Conservation (phyloP, 2,797 vertebrate species). For the Artibeus jamaicensis region DNA sequence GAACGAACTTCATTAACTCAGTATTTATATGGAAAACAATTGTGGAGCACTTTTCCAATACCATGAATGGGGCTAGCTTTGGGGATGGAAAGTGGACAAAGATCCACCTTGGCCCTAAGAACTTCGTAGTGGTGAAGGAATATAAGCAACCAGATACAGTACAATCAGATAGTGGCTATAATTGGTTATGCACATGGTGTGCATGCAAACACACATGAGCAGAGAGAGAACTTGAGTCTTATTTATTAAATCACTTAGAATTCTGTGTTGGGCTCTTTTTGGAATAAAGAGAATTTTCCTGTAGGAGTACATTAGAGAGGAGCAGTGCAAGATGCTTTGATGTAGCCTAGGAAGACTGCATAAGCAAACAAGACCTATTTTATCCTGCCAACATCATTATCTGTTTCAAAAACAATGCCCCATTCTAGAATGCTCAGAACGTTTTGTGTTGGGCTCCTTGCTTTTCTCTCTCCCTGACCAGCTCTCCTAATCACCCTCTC, state of each 20-base stretch:
- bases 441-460: neutral
- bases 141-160: neutral
- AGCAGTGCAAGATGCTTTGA: neutral
- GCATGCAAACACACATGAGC: neutral
- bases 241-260: neutral
- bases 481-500: neutral
- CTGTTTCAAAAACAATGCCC: neutral
- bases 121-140: neutral
- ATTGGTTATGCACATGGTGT: neutral
- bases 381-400: neutral
- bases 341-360: neutral
- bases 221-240: neutral
- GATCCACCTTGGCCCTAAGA: neutral
- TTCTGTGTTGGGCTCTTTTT: neutral
- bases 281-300: neutral
- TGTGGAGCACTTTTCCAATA: neutral
- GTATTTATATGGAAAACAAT: neutral
- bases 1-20: neutral
- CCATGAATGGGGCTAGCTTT: neutral
- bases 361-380: neutral
- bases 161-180: neutral
- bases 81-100: neutral
- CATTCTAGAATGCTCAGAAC: neutral
- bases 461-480: neutral
- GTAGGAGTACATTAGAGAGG: neutral